phyloP scores from a whole-genome alignment of 2,113 vertebrate genomes.

The Pelodiscus sinensis region DNA sequence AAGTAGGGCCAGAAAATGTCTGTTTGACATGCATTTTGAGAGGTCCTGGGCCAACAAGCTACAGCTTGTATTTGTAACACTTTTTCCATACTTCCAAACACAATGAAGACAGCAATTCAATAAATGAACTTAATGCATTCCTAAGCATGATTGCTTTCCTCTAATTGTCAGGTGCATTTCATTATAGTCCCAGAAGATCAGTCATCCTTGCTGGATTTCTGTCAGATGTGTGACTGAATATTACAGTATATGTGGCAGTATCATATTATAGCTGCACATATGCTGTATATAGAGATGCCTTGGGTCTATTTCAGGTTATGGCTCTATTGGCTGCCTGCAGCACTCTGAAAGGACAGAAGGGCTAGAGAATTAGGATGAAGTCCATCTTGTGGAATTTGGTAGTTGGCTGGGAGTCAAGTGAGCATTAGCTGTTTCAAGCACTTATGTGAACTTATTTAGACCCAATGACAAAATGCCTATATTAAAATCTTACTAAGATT shows the following conservation, averaged over 20 bases:
- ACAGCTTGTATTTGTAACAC: background rate
- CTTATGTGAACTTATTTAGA: constrained; percentile 5
- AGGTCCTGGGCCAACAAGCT: constrained; percentile 2
- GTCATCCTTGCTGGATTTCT: background rate
- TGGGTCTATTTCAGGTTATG: background rate
- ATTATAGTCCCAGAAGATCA: background rate
- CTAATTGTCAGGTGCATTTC: background rate
- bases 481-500: background rate
- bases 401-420: constrained; percentile 48
- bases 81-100: background rate
- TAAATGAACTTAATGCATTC: background rate
- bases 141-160: background rate
- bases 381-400: constrained; percentile 13
- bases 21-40: constrained; percentile 35
- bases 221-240: background rate
- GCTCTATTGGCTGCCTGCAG: background rate
- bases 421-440: constrained; percentile 1
- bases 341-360: constrained; percentile 4
- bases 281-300: background rate
- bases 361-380: background rate
- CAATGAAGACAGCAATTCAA: background rate
- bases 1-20: constrained; percentile 59
- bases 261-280: background rate
- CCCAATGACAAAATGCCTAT: constrained; percentile 10
- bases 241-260: background rate